Percentiles rank a stretch among this genome's conserved stretches.
These are phyloP conservation scores for Synanthedon tipuliformis DNA, from an alignment of 2,888 invertebrate genomes.

Conservation along the genomic window DNA sequence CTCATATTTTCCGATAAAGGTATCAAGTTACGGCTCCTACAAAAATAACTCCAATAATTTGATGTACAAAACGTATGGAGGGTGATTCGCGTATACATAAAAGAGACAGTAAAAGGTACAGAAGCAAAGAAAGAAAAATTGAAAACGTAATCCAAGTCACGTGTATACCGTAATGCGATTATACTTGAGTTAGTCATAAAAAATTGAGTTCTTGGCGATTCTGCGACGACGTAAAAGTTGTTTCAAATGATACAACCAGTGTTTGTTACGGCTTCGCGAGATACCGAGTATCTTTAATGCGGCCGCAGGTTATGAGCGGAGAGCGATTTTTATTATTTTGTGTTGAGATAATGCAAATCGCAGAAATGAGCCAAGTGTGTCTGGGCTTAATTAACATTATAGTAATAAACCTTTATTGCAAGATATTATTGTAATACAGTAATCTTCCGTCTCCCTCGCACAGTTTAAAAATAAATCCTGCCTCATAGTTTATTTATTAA, in stretches of 20 bases:
- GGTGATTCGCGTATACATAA: neutral
- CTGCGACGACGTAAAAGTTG: neutral
- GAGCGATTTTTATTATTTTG: neutral
- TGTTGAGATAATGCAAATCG: too few relatives aligned
- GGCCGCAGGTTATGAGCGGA: neutral
- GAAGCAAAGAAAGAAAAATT: neutral
- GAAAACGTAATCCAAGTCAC: constrained; percentile 1
- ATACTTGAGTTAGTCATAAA: constrained; percentile 9
- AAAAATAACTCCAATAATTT: too few relatives aligned
- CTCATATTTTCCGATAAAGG: too few relatives aligned
- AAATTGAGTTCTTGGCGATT: neutral
- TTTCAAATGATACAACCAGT: neutral
- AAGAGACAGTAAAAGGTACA: neutral
- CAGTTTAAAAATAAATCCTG: too few relatives aligned
- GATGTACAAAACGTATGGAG: neutral
- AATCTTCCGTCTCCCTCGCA: too few relatives aligned
- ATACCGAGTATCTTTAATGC: neutral
- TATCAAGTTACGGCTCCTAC: too few relatives aligned
- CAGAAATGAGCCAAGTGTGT: too few relatives aligned
- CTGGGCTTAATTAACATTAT: too few relatives aligned
- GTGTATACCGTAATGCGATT: constrained; percentile 8
- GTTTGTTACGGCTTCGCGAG: neutral
- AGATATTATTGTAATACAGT: too few relatives aligned
- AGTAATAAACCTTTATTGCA: too few relatives aligned
- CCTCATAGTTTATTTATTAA: too few relatives aligned